phyloP scores from a whole-genome alignment of 1,140 invertebrate genomes.

The Hestina assimilis region DNA sequence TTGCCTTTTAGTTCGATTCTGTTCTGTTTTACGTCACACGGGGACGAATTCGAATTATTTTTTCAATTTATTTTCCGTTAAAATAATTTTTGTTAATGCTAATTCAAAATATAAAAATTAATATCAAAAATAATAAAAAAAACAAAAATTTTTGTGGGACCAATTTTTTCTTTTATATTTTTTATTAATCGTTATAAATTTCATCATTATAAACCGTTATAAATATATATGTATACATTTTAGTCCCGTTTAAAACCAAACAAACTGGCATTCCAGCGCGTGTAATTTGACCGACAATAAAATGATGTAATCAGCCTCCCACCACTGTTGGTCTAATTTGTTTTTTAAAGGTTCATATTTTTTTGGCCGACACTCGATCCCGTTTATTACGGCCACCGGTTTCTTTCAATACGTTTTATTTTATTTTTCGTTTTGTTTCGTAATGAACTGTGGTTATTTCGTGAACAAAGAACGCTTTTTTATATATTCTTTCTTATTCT shows the following conservation, averaged over 20 bases:
- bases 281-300: constrained; percentile 19
- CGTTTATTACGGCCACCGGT: constrained; percentile 51
- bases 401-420: constrained; percentile 38
- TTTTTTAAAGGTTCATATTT: constrained; percentile 28
- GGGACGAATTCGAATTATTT: neutral
- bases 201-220: too few species aligned
- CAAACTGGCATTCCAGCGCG: constrained; percentile 3
- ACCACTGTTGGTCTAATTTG: constrained; percentile 36
- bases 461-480: constrained; percentile 14
- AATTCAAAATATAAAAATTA: too few species aligned
- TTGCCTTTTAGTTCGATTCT: constrained; percentile 19
- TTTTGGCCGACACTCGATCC: constrained; percentile 42
- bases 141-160: too few species aligned
- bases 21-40: constrained; percentile 4
- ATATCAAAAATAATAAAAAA: too few species aligned
- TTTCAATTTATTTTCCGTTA: too few species aligned
- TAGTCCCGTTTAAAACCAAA: neutral
- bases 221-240: neutral
- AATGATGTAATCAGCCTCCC: constrained; percentile 38
- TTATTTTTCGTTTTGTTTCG: constrained; percentile 33
- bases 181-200: too few species aligned
- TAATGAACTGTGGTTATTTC: constrained; percentile 28
- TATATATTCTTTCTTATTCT: constrained; percentile 6
- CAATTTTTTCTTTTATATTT: too few species aligned
- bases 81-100: too few species aligned